phyloP scores from a whole-genome alignment of 2,888 invertebrate genomes.

The Melinopterus prodromus region DNA sequence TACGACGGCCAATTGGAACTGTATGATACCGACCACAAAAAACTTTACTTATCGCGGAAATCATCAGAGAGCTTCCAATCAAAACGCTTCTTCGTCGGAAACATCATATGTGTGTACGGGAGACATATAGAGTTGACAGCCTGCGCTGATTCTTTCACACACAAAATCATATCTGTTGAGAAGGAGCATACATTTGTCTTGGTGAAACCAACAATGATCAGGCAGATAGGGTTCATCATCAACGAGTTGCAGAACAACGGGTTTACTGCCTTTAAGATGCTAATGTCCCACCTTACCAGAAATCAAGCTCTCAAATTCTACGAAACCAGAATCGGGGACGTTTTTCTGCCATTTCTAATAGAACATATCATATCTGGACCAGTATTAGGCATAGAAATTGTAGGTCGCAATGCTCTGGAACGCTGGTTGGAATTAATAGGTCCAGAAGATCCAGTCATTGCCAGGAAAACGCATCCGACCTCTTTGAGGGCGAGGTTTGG shows the following conservation, averaged over 20 bases:
- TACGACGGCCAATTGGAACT: conserved; percentile 83
- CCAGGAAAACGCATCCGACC: conserved; percentile 63
- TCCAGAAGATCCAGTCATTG: conserved; percentile 68
- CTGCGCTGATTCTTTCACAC: conserved; percentile 76
- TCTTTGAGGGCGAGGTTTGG: conserved; percentile 75
- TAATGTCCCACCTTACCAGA: conserved; percentile 73
- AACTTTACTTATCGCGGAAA: conserved; percentile 67
- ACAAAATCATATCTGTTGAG: conserved; percentile 67
- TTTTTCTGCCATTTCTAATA: conserved; percentile 71
- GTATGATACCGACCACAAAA: conserved; percentile 54
- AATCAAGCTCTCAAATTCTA: conserved; percentile 74
- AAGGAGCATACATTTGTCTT: conserved; percentile 79
- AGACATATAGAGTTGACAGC: conserved; percentile 76
- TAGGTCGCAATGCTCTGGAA: conserved; percentile 73
- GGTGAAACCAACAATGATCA: conserved; percentile 77
- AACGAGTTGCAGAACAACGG: conserved; percentile 70
- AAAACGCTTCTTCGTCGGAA: conserved; percentile 78
- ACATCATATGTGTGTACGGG: conserved; percentile 76
- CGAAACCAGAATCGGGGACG: conserved; percentile 64
- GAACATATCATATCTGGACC: conserved; percentile 74
- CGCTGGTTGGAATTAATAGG: conserved; percentile 70
- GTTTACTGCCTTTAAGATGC: conserved; percentile 71
- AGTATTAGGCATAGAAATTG: conserved; percentile 75
- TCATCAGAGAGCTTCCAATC: conserved; percentile 71
- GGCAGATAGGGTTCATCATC: conserved; percentile 78